Evolutionary conservation across 2,113 vertebrate species (phyloP), one percentile per base, ranked within the genome.

Genomic region (Hucho hucho): DNA sequence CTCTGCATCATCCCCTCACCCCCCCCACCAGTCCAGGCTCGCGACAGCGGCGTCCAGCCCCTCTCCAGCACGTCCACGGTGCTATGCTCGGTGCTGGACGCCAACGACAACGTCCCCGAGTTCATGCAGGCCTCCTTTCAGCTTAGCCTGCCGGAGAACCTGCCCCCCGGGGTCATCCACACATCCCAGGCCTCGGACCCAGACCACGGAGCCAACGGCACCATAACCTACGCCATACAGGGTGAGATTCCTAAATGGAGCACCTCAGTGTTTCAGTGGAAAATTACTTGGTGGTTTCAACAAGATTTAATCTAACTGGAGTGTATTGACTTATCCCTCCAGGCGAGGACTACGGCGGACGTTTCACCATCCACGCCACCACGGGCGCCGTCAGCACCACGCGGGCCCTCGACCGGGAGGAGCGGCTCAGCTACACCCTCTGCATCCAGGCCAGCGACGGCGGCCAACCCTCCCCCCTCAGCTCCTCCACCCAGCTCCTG

Each of bases 141-240:
- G 81, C 90, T 97, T 64, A 81, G 75, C 75, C 79, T 99, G 78
- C 92, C 92, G 53, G 97, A 99, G 86, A 98, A 98, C 88, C 93
- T 93, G 43, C 87, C 92, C 6, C 94, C 94, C 13, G 92, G 91
- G 67, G 56, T 93, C 1, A 2, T 97, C 76, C 92, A 94, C 49
- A 81, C 92, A 4, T 66, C 87, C 12, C 78, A 68, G 82, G 95
- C 96, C 75, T 89, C 86, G 1, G 97, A 98, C 86, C 86, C 88
- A 76, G 97, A 99, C 83, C 78, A 88, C 14, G 93, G 90, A 22
- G 85, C 80, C 69, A 98, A 98, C 0, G 93, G 95, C 84, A 93
- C 87, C 2, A 74, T 97, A 58, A 88, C 78, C 65, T 98, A 95
- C 83, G 88, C 88, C 74, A 92, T 98, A 85, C 76, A 91, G 70